Conservation (phyloP, 2,797 vertebrate species). For the Gallinago nigripennis region DNA sequence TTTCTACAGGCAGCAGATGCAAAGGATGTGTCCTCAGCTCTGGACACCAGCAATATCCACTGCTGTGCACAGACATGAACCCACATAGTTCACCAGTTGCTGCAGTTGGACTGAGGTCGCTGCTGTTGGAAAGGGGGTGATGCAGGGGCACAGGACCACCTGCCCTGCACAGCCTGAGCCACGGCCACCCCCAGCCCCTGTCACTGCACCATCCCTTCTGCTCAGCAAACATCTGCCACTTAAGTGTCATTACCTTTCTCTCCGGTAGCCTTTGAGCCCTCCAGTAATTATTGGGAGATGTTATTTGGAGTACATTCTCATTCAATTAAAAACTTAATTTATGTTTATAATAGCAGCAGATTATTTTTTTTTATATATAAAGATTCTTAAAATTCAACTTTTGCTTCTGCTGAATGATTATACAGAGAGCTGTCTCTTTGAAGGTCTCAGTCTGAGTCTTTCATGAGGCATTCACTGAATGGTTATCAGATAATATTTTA, state of each 20-base stretch:
- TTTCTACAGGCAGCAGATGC: background rate
- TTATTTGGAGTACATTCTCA: background rate
- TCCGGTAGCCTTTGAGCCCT: background rate
- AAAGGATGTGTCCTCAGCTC: background rate
- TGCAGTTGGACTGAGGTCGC: background rate
- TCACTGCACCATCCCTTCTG: background rate
- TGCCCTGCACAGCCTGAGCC: background rate
- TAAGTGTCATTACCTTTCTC: slow-evolving; percentile 27
- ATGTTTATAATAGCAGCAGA: background rate
- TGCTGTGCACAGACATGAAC: background rate
- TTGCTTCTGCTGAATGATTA: background rate
- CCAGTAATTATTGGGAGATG: no score
- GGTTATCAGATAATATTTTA: slow-evolving; percentile 33
- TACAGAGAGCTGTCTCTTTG: background rate
- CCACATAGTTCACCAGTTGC: no score
- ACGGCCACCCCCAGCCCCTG: no score
- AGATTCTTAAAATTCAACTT: background rate
- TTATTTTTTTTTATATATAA: background rate
- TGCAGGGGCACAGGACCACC: background rate
- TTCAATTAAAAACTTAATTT: background rate
- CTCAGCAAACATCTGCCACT: slow-evolving; percentile 30
- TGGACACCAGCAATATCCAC: background rate
- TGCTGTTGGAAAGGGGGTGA: background rate
- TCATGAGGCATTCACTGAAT: background rate
- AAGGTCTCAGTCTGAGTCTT: background rate